Conservation (phyloP, 2,797 vertebrate species). For the Chrysocyon brachyurus region DNA sequence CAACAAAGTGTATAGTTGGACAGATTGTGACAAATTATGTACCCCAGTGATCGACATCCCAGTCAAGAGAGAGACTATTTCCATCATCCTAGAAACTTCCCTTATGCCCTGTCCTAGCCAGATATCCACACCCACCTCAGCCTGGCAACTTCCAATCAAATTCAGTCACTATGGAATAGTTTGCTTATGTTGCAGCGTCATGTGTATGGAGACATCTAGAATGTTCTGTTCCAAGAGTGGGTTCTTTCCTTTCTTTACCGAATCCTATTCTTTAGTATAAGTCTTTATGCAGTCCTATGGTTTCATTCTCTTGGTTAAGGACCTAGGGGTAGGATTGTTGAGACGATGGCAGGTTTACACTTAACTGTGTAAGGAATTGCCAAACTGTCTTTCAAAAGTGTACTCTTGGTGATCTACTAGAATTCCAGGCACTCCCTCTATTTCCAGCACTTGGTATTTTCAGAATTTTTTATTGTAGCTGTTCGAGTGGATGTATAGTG, state of each 20-base stretch:
- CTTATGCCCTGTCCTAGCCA: background rate
- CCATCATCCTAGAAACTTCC: background rate
- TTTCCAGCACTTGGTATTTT: background rate
- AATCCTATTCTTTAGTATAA: background rate
- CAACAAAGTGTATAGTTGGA: background rate
- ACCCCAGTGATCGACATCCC: too few relatives aligned
- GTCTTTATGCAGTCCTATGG: background rate
- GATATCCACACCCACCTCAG: background rate
- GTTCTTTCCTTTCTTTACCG: background rate
- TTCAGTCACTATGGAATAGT: rapidly evolving
- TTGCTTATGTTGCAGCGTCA: background rate
- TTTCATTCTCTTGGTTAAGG: background rate
- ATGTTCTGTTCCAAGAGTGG: background rate
- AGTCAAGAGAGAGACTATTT: background rate
- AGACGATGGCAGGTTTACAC: too few relatives aligned
- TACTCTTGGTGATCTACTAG: rapidly evolving
- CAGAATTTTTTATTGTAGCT: background rate
- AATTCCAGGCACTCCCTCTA: rapidly evolving
- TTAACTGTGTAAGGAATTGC: background rate
- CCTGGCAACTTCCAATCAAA: too few relatives aligned
- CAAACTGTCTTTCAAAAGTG: background rate
- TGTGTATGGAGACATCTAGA: background rate
- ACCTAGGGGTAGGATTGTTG: background rate
- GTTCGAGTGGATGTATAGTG: rapidly evolving
- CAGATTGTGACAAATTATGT: background rate